Conservation (phyloP, 2,113 vertebrate species). For the Ceyx melanurus region DNA sequence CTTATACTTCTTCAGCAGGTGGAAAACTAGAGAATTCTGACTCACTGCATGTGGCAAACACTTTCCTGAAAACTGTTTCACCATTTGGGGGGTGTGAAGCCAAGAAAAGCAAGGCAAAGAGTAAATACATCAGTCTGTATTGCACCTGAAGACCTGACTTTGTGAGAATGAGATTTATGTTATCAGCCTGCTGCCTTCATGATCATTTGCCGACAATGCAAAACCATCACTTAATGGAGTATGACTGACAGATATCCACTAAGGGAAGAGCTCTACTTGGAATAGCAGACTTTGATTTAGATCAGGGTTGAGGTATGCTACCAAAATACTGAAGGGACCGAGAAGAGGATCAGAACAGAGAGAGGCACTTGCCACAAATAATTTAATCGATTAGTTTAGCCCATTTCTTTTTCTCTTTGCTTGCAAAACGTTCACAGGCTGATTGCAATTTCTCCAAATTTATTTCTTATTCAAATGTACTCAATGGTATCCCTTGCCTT, state of each 20-base stretch:
- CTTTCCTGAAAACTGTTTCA: background rate
- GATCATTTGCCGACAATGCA: background rate
- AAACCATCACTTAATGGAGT: background rate
- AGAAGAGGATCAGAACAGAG: background rate
- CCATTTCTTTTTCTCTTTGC: slow-evolving; percentile 7
- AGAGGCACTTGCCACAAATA: slow-evolving; percentile 1
- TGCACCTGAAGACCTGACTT: background rate
- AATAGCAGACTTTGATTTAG: slow-evolving; percentile 24
- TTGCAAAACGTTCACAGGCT: slow-evolving; percentile 18
- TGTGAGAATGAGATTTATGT: slow-evolving; percentile 20
- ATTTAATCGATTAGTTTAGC: slow-evolving; percentile 35
- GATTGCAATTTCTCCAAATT: slow-evolving; percentile 35
- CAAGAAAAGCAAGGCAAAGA: background rate
- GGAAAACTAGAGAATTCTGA: background rate
- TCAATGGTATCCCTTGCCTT: background rate
- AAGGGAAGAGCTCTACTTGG: background rate
- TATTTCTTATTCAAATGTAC: slow-evolving; percentile 54
- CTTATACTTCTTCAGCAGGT: background rate
- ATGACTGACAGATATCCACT: background rate
- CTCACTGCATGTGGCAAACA: background rate
- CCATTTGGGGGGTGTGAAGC: accelerated
- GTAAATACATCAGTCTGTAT: background rate
- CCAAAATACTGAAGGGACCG: background rate
- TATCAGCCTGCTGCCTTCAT: background rate
- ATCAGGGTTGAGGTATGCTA: slow-evolving; percentile 4